Conservation (phyloP, 2,797 vertebrate species). For the Aselliscus stoliczkanus region DNA sequence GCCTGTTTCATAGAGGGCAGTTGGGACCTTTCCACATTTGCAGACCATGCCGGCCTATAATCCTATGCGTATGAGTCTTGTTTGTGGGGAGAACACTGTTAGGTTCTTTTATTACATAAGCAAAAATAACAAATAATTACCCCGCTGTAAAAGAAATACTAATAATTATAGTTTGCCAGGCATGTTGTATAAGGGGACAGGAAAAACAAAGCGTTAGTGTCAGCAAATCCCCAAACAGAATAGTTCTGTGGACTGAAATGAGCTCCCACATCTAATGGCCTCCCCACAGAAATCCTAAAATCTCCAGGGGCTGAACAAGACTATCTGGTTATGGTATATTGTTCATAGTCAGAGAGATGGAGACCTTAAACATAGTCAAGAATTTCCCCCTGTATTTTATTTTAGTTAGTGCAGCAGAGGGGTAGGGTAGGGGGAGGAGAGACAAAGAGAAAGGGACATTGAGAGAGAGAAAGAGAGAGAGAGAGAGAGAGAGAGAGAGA, state of each 20-base stretch:
- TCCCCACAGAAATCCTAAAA: constrained; percentile 2
- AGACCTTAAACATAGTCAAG: constrained; percentile 25
- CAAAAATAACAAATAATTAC: constrained; percentile 61
- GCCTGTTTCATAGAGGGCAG: not conserved
- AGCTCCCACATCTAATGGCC: not conserved
- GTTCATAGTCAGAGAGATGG: not conserved
- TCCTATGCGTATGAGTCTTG: not conserved
- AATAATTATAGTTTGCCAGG: constrained; percentile 58
- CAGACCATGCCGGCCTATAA: not conserved
- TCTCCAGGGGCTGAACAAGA: constrained; percentile 8
- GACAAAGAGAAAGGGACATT: not conserved
- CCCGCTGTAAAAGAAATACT: constrained; percentile 43
- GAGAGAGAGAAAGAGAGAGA: not conserved
- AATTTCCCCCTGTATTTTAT: not conserved
- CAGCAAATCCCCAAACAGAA: constrained; percentile 40
- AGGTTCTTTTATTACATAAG: constrained; percentile 45
- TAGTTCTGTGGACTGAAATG: not conserved
- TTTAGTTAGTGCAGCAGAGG: not conserved
- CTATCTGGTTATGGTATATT: not conserved
- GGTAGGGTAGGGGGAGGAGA: too few species aligned
- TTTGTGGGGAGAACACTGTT: constrained; percentile 16
- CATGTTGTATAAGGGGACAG: constrained; percentile 52
- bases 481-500: not conserved
- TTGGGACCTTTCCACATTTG: not conserved
- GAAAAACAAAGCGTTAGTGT: constrained; percentile 51